Conservation (phyloP, 2,888 invertebrate genomes). For the Notodonta dromedarius region DNA sequence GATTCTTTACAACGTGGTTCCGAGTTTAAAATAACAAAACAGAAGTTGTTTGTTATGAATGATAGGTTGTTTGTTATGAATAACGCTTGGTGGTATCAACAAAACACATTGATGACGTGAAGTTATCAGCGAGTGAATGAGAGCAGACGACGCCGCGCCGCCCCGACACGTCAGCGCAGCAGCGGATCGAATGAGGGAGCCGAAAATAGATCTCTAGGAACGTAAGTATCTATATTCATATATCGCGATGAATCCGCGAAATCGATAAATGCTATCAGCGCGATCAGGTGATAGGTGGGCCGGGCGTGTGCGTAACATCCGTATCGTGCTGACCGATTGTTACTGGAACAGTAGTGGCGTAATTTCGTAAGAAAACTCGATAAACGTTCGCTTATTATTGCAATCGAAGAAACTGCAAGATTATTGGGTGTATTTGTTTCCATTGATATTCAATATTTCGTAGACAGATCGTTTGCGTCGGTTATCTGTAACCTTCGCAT, state of each 20-base stretch:
- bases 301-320: constrained; percentile 24
- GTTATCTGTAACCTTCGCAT: constrained; percentile 19
- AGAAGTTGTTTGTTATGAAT: constrained; percentile 45
- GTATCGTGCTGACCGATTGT: constrained; percentile 33
- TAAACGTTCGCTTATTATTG: constrained; percentile 27
- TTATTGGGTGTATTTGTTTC: constrained; percentile 14
- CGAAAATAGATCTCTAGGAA: constrained; percentile 57
- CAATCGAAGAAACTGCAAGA: constrained; percentile 23
- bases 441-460: constrained; percentile 6
- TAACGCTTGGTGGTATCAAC: constrained; percentile 36
- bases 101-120: constrained; percentile 33
- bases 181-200: constrained; percentile 50
- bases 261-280: constrained; percentile 45
- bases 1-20: constrained; percentile 19
- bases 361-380: constrained; percentile 31
- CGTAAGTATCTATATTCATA: constrained; percentile 47
- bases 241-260: constrained; percentile 38
- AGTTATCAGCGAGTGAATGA: constrained; percentile 43
- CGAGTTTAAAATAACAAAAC: constrained; percentile 34
- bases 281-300: constrained; percentile 30
- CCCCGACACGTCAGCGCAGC: constrained; percentile 46
- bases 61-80: constrained; percentile 39
- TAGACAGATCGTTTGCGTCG: constrained; percentile 1
- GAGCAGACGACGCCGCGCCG: constrained; percentile 44
- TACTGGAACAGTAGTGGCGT: constrained; percentile 22